These are phyloP conservation scores for Tanypteryx hageni DNA, from an alignment of 2,888 invertebrate genomes.

Conservation along the genomic window DNA sequence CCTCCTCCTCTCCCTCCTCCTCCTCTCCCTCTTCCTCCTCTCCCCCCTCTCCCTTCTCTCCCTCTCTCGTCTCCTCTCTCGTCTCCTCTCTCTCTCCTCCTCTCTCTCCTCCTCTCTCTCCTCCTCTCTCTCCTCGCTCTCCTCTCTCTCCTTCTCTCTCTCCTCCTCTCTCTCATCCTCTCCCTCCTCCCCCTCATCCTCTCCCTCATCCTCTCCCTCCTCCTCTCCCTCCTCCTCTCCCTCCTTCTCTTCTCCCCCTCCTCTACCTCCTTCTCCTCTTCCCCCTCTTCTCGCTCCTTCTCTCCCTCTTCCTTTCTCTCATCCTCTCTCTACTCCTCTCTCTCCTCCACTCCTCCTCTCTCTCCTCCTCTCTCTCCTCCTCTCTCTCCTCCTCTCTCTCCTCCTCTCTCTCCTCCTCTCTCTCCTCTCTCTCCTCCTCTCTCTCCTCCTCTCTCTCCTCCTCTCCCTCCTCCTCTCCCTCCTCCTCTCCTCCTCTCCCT, in stretches of 20 bases:
- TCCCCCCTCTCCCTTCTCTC: background rate
- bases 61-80: background rate
- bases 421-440: background rate
- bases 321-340: background rate
- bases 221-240: background rate
- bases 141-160: background rate
- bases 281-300: background rate
- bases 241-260: background rate
- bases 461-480: background rate
- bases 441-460: background rate
- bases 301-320: background rate
- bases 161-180: background rate
- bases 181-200: background rate
- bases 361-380: background rate
- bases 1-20: background rate
- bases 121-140: background rate
- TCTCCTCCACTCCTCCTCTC: background rate
- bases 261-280: background rate
- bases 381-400: background rate
- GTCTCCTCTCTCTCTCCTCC: background rate
- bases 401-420: background rate
- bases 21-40: background rate
- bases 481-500: background rate
- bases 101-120: background rate
- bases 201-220: background rate